Evolutionary conservation across 1,140 invertebrate species (phyloP).

Genomic region (Drosophila chauvacae): DNA sequence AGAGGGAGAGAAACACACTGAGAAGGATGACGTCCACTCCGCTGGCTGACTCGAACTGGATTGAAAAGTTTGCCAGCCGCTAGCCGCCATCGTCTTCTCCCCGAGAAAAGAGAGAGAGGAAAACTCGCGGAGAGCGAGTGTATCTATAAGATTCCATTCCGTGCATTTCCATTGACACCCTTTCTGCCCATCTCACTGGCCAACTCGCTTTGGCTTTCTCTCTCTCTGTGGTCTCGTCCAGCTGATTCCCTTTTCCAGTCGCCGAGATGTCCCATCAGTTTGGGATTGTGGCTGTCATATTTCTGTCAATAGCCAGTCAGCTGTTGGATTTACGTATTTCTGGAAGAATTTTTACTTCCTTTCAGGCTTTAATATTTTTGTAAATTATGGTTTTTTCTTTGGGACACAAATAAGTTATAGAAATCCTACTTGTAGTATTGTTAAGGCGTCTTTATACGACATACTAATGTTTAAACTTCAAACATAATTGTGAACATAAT

Average conservation of each 20-base stretch:
- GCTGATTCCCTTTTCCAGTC: conserved; percentile 52
- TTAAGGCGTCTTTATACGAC: too few species aligned
- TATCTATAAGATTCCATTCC: conserved; percentile 65
- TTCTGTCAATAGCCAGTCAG: neutral
- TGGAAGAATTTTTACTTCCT: neutral
- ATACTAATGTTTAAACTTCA: too few species aligned
- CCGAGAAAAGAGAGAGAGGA: conserved; percentile 10
- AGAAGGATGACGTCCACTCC: conserved; percentile 59
- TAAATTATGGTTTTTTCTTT: neutral
- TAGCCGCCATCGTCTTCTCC: conserved; percentile 22
- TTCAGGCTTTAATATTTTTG: neutral
- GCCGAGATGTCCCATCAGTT: neutral
- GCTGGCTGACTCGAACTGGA: conserved; percentile 76
- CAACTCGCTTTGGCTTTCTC: conserved; percentile 14
- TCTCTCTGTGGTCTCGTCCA: conserved; percentile 39
- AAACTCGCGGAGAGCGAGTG: conserved; percentile 32
- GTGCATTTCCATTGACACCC: conserved; percentile 79
- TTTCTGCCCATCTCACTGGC: conserved; percentile 47
- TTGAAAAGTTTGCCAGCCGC: conserved; percentile 66
- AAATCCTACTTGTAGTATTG: too few species aligned
- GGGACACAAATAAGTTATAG: too few species aligned
- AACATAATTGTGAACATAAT: too few species aligned
- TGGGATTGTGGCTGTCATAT: neutral
- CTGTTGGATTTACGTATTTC: conserved; percentile 9
- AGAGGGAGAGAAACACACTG: conserved; percentile 10